Conservation (phyloP, 2,113 vertebrate genomes). For the Egretta garzetta region DNA sequence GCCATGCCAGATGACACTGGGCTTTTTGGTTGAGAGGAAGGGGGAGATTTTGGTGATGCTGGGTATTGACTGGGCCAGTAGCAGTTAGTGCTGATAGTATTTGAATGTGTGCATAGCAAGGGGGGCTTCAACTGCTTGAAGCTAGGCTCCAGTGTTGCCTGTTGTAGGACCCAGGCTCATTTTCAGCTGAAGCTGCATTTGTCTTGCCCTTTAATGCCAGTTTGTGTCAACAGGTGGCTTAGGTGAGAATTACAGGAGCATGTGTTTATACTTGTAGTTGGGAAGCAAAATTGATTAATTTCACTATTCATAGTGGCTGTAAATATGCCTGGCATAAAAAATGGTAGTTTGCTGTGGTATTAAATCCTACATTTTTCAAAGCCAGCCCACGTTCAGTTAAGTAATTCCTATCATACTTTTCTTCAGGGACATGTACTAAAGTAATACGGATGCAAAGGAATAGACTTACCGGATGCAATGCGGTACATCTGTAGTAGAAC, state of each 20-base stretch:
- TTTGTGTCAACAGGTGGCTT: background rate
- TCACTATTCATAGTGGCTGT: background rate
- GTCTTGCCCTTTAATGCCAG: background rate
- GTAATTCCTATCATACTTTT: background rate
- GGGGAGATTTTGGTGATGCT: background rate
- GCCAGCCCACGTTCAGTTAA: background rate
- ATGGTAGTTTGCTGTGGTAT: background rate
- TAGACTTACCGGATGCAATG: background rate
- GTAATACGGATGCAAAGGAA: background rate
- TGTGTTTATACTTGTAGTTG: background rate
- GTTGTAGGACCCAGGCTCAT: accelerated
- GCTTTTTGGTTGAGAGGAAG: background rate
- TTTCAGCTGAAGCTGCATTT: background rate
- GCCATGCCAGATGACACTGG: accelerated
- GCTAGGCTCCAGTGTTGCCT: too few species aligned
- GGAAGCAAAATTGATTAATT: background rate
- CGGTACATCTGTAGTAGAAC: background rate
- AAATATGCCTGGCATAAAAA: background rate
- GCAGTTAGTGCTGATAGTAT: background rate
- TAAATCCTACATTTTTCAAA: background rate
- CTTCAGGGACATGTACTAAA: background rate
- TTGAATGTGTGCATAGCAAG: accelerated
- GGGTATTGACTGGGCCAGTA: background rate
- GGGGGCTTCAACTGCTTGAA: background rate
- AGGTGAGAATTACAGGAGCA: background rate